Percentiles rank a stretch among this genome's conserved stretches.
Conservation (phyloP, 2,888 invertebrate genomes). For the Stramonita haemastoma region DNA sequence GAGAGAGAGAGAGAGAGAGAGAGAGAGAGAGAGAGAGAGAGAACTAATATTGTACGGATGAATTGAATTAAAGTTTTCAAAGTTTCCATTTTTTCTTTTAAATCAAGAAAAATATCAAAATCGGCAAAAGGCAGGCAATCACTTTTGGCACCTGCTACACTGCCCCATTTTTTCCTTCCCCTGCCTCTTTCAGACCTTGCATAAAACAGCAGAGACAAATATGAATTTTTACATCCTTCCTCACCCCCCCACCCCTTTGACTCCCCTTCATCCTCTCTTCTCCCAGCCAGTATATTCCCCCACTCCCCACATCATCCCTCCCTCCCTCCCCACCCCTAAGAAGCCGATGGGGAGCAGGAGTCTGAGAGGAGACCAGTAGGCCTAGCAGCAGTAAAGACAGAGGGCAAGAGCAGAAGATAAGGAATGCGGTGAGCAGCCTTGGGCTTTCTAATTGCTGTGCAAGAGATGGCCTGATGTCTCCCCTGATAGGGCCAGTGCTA, state of each 20-base stretch:
- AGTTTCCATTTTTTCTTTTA: too few relatives aligned
- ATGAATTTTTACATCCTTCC: neutral
- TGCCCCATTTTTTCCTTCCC: too few relatives aligned
- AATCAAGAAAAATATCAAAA: too few relatives aligned
- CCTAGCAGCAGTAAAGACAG: neutral
- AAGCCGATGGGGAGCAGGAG: neutral
- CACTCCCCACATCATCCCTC: neutral
- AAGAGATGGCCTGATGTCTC: conserved; percentile 13
- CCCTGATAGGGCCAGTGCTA: neutral
- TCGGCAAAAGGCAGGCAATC: too few relatives aligned
- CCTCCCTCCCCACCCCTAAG: neutral
- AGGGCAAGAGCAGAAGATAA: neutral
- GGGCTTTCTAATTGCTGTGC: conserved; percentile 14
- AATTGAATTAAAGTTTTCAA: too few relatives aligned
- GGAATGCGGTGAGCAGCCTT: conserved; percentile 19
- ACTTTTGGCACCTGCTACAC: too few relatives aligned
- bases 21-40: too few relatives aligned
- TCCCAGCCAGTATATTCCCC: neutral
- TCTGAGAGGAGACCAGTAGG: neutral
- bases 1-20: too few relatives aligned
- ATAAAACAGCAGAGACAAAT: too few relatives aligned
- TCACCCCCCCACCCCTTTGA: neutral
- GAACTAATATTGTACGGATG: too few relatives aligned
- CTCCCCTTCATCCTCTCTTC: neutral
- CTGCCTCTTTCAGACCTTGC: too few relatives aligned